phyloP scores from a whole-genome alignment of 2,888 invertebrate genomes.

The Drosophila atroscutellata region DNA sequence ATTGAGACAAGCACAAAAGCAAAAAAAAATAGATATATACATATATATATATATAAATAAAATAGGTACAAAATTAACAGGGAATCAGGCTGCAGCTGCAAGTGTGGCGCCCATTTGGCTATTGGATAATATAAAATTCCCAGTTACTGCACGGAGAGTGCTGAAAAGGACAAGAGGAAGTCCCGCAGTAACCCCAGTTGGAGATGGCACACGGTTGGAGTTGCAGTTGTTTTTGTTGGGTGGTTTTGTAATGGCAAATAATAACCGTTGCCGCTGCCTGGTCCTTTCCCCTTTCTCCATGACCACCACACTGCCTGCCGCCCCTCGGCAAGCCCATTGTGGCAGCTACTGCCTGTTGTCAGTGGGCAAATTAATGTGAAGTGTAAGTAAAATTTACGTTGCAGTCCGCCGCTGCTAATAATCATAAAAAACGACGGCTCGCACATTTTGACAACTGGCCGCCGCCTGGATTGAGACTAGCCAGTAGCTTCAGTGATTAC shows the following conservation, averaged over 20 bases:
- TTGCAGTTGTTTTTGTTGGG: constrained; percentile 28
- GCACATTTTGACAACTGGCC: constrained; percentile 64
- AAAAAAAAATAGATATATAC: neutral
- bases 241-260: constrained; percentile 73
- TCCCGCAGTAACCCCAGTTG: constrained; percentile 8
- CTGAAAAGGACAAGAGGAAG: constrained; percentile 4
- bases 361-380: constrained; percentile 72
- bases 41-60: neutral
- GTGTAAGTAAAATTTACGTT: constrained; percentile 78
- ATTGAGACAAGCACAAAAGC: constrained; percentile 32
- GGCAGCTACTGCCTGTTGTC: constrained; percentile 38
- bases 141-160: constrained; percentile 7
- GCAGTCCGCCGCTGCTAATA: constrained; percentile 63
- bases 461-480: constrained; percentile 9
- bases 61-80: constrained; percentile 44
- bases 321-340: constrained; percentile 15
- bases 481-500: constrained; percentile 22
- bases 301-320: neutral
- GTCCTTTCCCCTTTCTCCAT: neutral
- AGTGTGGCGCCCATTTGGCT: constrained; percentile 31
- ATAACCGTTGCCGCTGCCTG: constrained; percentile 58
- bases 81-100: constrained; percentile 36
- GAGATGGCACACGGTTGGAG: constrained; percentile 11
- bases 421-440: constrained; percentile 72
- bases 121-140: constrained; percentile 42